A percentile compares a stretch with the other conserved stretches of the same genome.
These are phyloP conservation scores for Grapholita molesta DNA, from an alignment of 1,140 invertebrate species.

Conservation along the genomic window DNA sequence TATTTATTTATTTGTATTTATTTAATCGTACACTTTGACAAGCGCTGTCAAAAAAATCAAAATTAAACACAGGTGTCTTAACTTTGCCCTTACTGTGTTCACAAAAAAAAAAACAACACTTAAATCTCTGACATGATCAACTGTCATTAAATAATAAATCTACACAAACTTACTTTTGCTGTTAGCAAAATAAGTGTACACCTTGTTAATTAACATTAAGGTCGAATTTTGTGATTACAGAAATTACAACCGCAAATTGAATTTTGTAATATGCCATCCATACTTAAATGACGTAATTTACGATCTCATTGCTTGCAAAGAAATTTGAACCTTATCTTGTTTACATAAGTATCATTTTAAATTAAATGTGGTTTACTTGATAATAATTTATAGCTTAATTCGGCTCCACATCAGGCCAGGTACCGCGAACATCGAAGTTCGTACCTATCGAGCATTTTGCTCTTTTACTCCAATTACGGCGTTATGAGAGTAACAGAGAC, in stretches of 20 bases:
- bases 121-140: background rate
- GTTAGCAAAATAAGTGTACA: background rate
- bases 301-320: background rate
- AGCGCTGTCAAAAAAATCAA: background rate
- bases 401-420: no score
- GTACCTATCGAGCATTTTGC: no score
- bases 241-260: background rate
- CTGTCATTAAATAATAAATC: conserved; percentile 10
- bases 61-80: conserved; percentile 2
- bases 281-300: conserved; percentile 8
- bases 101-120: conserved; percentile 5
- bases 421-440: no score
- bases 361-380: background rate
- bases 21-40: background rate
- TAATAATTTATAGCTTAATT: conserved; percentile 14
- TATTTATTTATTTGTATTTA: no score
- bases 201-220: background rate
- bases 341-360: background rate
- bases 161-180: background rate
- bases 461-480: no score
- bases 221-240: background rate
- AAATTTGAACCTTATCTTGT: conserved; percentile 20
- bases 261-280: background rate
- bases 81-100: conserved; percentile 2
- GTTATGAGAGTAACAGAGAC: no score